Conservation (phyloP, 2,888 invertebrate genomes). For the Agriopis leucophaearia region DNA sequence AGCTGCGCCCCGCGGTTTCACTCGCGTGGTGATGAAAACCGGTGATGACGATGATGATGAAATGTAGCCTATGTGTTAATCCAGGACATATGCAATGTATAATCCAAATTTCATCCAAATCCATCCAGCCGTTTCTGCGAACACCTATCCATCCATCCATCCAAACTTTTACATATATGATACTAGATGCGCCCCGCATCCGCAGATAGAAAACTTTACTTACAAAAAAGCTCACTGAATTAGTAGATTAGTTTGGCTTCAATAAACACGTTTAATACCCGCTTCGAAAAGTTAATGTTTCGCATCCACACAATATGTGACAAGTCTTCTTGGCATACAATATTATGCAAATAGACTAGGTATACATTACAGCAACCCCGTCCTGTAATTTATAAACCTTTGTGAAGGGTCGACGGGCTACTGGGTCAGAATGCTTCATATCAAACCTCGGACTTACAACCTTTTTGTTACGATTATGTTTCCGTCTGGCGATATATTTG, state of each 20-base stretch:
- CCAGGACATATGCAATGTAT: too few relatives aligned
- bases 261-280: slow-evolving; percentile 9
- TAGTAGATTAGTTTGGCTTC: slow-evolving; percentile 4
- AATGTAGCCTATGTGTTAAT: too few relatives aligned
- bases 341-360: slow-evolving; percentile 43
- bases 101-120: too few relatives aligned
- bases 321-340: slow-evolving; percentile 27
- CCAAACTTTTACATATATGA: too few relatives aligned
- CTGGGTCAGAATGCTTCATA: slow-evolving; percentile 39
- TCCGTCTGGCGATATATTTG: slow-evolving; percentile 34
- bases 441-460: slow-evolving; percentile 38
- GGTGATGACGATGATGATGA: too few relatives aligned
- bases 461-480: slow-evolving; percentile 39
- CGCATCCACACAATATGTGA: slow-evolving; percentile 36
- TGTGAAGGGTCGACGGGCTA: slow-evolving; percentile 39
- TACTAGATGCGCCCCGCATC: too few relatives aligned
- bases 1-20: too few relatives aligned
- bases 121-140: too few relatives aligned
- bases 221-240: background rate
- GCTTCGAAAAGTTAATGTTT: slow-evolving; percentile 14
- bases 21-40: too few relatives aligned
- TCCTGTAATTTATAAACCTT: slow-evolving; percentile 42
- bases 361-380: slow-evolving; percentile 27
- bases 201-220: background rate
- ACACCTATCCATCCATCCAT: too few relatives aligned